Percentiles rank a stretch among this genome's conserved stretches.
phyloP scores from a whole-genome alignment of 2,113 vertebrate genomes.

The Trogon surrucura region DNA sequence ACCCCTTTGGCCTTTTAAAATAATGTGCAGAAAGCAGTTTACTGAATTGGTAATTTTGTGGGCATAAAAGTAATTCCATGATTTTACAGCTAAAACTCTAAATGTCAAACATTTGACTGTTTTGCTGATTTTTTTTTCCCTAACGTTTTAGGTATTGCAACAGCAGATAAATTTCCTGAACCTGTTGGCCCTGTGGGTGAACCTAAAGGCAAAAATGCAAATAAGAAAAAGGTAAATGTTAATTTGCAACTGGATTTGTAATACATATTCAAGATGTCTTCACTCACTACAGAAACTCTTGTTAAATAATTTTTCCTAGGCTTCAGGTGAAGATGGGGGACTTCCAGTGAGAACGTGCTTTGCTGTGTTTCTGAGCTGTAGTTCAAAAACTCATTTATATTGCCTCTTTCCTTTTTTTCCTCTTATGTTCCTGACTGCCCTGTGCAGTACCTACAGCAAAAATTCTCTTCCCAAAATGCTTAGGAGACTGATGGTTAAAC shows the following conservation, averaged over 20 bases:
- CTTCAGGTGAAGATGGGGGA: too few relatives aligned
- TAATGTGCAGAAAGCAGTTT: neutral
- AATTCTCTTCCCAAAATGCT: neutral
- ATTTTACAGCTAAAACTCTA: neutral
- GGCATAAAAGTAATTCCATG: neutral
- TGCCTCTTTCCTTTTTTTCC: neutral
- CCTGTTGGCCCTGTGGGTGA: neutral
- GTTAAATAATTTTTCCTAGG: neutral
- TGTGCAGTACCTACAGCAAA: neutral
- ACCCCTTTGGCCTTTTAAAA: neutral
- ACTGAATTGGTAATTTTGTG: neutral
- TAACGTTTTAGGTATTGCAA: neutral
- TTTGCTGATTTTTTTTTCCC: neutral
- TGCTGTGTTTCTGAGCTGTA: too few relatives aligned
- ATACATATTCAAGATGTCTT: neutral
- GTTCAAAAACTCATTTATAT: neutral
- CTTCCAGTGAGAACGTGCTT: too few relatives aligned
- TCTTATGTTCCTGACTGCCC: neutral
- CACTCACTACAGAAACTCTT: neutral
- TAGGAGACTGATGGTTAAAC: neutral
- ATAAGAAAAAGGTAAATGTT: conserved; percentile 44
- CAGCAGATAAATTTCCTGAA: neutral
- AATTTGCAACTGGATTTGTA: neutral
- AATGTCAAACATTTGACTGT: neutral
- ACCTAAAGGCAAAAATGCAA: neutral